These are phyloP conservation scores for Epizoanthus scotinus DNA, from an alignment of 92 coral and sea anemone species.

Conservation along the genomic window DNA sequence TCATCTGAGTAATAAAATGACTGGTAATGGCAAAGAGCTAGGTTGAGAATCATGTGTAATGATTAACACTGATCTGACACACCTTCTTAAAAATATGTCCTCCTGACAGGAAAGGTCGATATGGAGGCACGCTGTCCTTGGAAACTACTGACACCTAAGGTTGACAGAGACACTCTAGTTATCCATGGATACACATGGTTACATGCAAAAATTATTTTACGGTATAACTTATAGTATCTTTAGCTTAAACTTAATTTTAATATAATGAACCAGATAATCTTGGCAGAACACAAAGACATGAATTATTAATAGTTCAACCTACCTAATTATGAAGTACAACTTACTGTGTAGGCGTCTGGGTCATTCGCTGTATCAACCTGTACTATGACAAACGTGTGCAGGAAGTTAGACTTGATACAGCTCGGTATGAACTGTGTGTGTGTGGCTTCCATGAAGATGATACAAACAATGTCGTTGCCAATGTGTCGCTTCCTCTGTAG, in stretches of 20 bases:
- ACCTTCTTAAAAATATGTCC: conserved; percentile 80
- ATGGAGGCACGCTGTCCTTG: conserved; percentile 76
- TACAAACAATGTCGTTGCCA: conserved; percentile 94
- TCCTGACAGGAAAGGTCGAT: conserved; percentile 71
- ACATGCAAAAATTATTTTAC: no score
- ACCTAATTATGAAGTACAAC: neutral
- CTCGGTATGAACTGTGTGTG: conserved; percentile 82
- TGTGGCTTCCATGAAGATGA: conserved; percentile 85
- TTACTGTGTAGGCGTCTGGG: conserved; percentile 71
- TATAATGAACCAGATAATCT: neutral
- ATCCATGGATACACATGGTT: no score
- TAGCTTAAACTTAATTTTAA: no score
- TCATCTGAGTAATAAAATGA: no score
- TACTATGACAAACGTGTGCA: conserved; percentile 83
- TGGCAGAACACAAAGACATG: neutral
- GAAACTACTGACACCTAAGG: conserved; percentile 87
- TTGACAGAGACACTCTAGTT: neutral
- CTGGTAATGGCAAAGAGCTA: neutral
- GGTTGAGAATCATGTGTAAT: neutral
- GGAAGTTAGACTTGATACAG: conserved; percentile 95
- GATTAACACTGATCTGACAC: neutral
- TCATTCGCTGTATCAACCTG: conserved; percentile 71
- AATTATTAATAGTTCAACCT: neutral
- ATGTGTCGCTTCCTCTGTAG: conserved; percentile 94
- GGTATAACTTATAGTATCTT: no score